phyloP scores from a whole-genome alignment of 30 jellyfish, hydroid and myxozoan species.

The Rhopilema esculentum region DNA sequence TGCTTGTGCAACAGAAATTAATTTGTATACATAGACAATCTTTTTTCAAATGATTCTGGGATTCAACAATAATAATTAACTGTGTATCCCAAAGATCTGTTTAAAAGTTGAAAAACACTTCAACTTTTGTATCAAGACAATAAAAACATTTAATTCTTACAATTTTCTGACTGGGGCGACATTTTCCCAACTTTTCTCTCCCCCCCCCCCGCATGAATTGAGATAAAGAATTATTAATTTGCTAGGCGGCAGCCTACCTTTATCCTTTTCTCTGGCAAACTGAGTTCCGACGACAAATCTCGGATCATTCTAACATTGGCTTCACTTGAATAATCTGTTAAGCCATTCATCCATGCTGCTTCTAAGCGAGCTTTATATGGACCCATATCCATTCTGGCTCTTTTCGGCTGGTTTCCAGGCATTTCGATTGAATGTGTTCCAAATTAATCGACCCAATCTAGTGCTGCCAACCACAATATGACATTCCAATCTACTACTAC shows the following conservation, averaged over 20 bases:
- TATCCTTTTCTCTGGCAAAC: slow-evolving; percentile 9
- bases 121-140: not conserved
- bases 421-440: not conserved
- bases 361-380: slow-evolving; percentile 7
- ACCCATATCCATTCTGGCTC: slow-evolving; percentile 10
- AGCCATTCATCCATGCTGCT: slow-evolving; percentile 11
- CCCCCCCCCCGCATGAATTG: slow-evolving; percentile 17
- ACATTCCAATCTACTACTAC: not conserved
- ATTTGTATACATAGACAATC: not conserved
- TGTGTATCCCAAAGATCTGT: not conserved
- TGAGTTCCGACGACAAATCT: not conserved
- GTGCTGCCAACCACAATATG: not conserved
- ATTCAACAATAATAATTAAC: not conserved
- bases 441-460: not conserved
- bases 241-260: slow-evolving; percentile 7
- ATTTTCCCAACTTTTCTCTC: not conserved
- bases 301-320: not conserved
- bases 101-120: not conserved
- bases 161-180: not conserved
- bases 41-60: not conserved
- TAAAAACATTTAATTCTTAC: not conserved
- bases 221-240: not conserved
- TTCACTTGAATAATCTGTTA: slow-evolving; percentile 11
- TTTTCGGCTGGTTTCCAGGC: not conserved
- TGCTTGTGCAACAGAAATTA: not conserved